A percentile compares a stretch with the other conserved stretches of the same genome.
phyloP scores from a whole-genome alignment of 2,113 vertebrate species.

The Galemys pyrenaicus region DNA sequence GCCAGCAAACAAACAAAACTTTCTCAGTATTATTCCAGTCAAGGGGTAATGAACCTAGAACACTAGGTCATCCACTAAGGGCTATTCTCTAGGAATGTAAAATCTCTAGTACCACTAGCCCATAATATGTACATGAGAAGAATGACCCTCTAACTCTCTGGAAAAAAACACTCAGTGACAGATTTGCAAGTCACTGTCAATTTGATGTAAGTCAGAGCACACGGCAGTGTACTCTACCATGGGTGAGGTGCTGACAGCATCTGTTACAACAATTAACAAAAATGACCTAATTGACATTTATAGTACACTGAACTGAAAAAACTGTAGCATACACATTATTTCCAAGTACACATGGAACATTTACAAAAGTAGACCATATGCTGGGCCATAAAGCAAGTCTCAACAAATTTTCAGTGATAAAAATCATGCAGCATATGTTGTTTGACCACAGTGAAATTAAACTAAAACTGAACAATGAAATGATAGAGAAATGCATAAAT shows the following conservation, averaged over 20 bases:
- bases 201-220: background rate
- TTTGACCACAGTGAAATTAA: background rate
- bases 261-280: slow-evolving; percentile 33
- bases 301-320: slow-evolving; percentile 29
- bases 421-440: background rate
- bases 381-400: slow-evolving; percentile 23
- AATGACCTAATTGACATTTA: slow-evolving; percentile 54
- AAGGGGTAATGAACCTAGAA: background rate
- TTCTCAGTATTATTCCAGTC: background rate
- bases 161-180: background rate
- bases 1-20: background rate
- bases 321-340: slow-evolving; percentile 10
- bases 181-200: background rate
- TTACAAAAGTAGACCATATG: slow-evolving; percentile 35
- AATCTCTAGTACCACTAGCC: background rate
- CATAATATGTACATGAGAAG: background rate
- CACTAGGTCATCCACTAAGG: background rate
- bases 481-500: background rate
- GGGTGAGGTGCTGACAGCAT: background rate
- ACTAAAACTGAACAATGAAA: slow-evolving; percentile 41
- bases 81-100: background rate
- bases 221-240: background rate
- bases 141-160: background rate
- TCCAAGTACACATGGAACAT: slow-evolving; percentile 26
- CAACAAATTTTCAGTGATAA: slow-evolving; percentile 45